Base-by-base conservation (phyloP, 2,888 invertebrate species). In the Stenoptilia bipunctidactyla region DNA sequence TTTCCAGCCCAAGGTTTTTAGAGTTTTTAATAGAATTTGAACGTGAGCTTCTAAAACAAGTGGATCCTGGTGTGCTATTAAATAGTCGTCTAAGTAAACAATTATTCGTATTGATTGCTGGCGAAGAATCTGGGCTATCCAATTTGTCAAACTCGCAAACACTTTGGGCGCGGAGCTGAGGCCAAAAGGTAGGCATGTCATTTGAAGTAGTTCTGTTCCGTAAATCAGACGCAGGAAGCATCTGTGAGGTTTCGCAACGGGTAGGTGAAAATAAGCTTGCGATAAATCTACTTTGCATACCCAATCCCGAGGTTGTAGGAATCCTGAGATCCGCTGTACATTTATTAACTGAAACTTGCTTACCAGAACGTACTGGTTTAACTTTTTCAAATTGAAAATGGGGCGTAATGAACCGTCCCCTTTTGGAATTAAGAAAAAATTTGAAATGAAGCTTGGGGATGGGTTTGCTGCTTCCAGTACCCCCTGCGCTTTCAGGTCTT, bases 11-110 rank as follows among this genome's bases (percentile, higher is more conserved):
- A 33, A 12, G 4, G 13, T 1, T 15, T 15, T 10, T 1, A 12
- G 20, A 36, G 33, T 8, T 30, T 33, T 15, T 33, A 5, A 1
- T 2, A 2, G 2, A 1, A 27, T 2, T 5, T n/a, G 15, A 13
- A 35, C 38, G 30, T 44, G 41, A 30, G 25, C 5, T 9, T 13
- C 41, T 30, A 41, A n/a, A 33, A 33, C 2, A 1, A 27, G n/a
- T 4, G 10, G 30, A 15, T 40, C 36, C 27, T 44, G 41, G 27
- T 37, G 10, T n/a, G 15, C 44, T 15, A 41, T 8, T 10, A 41
- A 35, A 33, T 30, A 44, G 33, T 41, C 41, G 44, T 44, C 41
- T 9, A 44, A 37, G 20, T 44, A 44, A 0, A 44, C 44, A 5
- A 38, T n/a, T 14, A 38, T 35, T 1, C 41, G 44, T 1, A 39